Evolutionary conservation across 2,113 vertebrate species (phyloP), one percentile per base, ranked within the genome.

Genomic region (Turdus rufiventris): DNA sequence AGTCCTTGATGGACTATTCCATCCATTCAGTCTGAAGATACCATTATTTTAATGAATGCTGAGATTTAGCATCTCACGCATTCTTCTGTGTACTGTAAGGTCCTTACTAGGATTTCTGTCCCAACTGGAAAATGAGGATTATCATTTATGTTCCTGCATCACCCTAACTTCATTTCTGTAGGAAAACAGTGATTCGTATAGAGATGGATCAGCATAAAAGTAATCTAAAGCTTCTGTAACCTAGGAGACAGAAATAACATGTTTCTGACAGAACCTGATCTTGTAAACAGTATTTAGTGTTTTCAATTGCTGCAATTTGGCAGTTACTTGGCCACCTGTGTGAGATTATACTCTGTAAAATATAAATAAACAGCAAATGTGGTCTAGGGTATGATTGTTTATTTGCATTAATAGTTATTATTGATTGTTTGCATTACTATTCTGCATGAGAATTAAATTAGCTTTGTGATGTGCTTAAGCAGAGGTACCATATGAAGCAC

Each of bases 261-360:
- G 4, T 6, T 76, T 80, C 73, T 60, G 71, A 73, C 51, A 67
- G 79, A 78, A 40, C 20, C 24, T 85, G 25, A 38, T 84, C 57
- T 81, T 43, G 26, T 51, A 45, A 53, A 56, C 4, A 14, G 10
- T 43, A 31, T 14, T 83, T 50, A 67, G 18, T 83, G 53, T 50
- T 94, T 81, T 91, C 71, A 31, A 2, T 91, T 62, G 50, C 26
- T 85, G 14, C 33, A 38, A 1, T 81, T 53, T 83, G 85, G 45
- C 88, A 88, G 50, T 66, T 89, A 34, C 80, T 89, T 68, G 56
- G 74, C 54, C 77, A 68, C 45, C 58, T 91, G 45, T 88, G 42
- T 31, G 34, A 54, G 50, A 82, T 82, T 95, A 53, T n/a, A 54
- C 18, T 36, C 51, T 1, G 1, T 65, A 73, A 70, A 92, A 45